Evolutionary conservation across 1,140 invertebrate genomes (phyloP).

Genomic region (Hormaphis cornu): DNA sequence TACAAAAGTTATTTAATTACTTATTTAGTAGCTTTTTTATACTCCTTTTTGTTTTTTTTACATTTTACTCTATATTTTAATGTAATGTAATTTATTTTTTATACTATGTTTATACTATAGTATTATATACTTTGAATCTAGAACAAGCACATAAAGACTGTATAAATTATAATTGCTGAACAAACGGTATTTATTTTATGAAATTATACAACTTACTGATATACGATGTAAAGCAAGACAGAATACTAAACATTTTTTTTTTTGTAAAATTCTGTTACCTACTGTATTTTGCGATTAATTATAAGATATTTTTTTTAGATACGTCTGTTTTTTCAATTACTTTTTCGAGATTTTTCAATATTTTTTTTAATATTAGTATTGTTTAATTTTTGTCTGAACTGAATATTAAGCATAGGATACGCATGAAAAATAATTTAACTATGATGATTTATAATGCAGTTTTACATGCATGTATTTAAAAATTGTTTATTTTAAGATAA

Average conservation of each 20-base stretch:
- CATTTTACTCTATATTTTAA: too few relatives aligned
- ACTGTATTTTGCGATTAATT: not conserved
- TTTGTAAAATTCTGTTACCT: not conserved
- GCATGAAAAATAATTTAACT: too few relatives aligned
- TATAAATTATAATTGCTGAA: not conserved
- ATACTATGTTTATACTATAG: not conserved
- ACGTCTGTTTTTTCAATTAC: not conserved
- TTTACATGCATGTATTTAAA: too few relatives aligned
- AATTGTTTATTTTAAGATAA: too few relatives aligned
- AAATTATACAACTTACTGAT: too few relatives aligned
- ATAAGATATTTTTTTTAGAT: not conserved
- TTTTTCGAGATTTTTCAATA: too few relatives aligned
- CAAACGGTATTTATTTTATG: too few relatives aligned
- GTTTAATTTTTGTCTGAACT: too few relatives aligned
- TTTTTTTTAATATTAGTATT: too few relatives aligned
- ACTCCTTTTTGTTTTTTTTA: too few relatives aligned
- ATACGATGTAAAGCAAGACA: not conserved
- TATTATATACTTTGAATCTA: not conserved
- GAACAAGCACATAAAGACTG: constrained; percentile 1
- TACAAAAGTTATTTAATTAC: not conserved
- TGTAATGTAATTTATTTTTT: not conserved
- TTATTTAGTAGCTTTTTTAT: not conserved
- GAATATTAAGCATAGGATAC: too few relatives aligned
- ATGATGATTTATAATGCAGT: too few relatives aligned
- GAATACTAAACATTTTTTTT: not conserved